Percentiles rank a stretch among this genome's conserved stretches.
phyloP scores from a whole-genome alignment of 92 coral and sea anemone genomes.

The Parazoanthus swiftii region DNA sequence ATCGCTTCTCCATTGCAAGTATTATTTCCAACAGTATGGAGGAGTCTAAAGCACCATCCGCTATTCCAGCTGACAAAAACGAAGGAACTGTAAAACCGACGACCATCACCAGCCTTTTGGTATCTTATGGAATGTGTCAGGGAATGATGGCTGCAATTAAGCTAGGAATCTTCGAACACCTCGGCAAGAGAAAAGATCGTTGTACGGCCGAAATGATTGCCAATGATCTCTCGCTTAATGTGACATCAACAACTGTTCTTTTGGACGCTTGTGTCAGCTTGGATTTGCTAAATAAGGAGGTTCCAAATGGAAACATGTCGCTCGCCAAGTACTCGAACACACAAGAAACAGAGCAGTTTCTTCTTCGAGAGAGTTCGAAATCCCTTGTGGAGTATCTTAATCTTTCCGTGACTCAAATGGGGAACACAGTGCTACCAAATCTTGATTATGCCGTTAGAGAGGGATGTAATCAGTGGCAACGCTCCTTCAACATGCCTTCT shows the following conservation, averaged over 20 bases:
- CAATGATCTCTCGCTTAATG: not conserved
- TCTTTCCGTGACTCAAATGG: not conserved
- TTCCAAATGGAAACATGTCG: not conserved
- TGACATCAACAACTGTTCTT: not conserved
- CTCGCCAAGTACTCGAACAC: not conserved
- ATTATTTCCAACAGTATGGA: too few relatives aligned
- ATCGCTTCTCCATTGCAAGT: too few relatives aligned
- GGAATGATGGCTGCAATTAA: not conserved
- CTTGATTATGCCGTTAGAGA: not conserved
- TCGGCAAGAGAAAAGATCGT: not conserved
- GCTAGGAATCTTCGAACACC: conserved; percentile 1
- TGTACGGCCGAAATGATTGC: not conserved
- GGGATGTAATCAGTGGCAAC: conserved; percentile 4
- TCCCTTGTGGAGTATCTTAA: not conserved
- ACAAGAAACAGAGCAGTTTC: not conserved
- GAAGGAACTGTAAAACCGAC: not conserved
- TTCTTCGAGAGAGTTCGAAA: not conserved
- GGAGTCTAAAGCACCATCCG: not conserved
- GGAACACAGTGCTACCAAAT: not conserved
- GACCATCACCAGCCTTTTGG: not conserved
- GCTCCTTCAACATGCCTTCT: not conserved
- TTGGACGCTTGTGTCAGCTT: not conserved
- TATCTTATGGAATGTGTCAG: not conserved
- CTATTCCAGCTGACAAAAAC: not conserved
- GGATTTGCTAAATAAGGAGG: not conserved